Evolutionary conservation across 2,888 invertebrate genomes (phyloP).

Genomic region (Oithona nana): DNA sequence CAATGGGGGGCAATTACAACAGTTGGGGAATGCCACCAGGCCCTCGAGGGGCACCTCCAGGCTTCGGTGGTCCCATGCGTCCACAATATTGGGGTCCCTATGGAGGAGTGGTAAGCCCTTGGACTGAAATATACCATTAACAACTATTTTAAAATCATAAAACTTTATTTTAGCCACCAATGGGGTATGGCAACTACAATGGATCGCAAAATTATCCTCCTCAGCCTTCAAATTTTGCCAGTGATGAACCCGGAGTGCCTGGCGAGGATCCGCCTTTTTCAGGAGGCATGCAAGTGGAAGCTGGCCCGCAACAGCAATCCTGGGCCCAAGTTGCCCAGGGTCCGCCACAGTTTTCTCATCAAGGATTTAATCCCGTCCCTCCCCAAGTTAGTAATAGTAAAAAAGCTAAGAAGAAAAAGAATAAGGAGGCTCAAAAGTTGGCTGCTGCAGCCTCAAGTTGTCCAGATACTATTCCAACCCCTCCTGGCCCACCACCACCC

Average conservation of each 20-base stretch:
- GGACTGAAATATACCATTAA: too few species aligned
- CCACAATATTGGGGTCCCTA: background rate
- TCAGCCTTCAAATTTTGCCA: background rate
- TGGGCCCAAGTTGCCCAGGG: too few species aligned
- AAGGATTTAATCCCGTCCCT: background rate
- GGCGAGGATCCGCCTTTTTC: conserved; percentile 4
- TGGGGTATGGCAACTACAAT: background rate
- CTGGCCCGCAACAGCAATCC: background rate
- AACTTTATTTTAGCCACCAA: background rate
- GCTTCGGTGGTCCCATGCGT: background rate
- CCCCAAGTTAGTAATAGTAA: background rate
- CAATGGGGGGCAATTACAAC: background rate
- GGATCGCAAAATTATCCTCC: background rate
- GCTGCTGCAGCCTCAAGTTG: background rate
- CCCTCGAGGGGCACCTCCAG: background rate
- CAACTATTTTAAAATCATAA: background rate
- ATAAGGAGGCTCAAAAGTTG: background rate
- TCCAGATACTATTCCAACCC: background rate
- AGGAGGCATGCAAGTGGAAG: background rate
- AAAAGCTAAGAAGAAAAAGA: background rate
- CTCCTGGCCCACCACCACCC: background rate
- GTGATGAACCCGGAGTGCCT: background rate
- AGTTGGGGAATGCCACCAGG: background rate
- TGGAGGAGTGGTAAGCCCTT: background rate
- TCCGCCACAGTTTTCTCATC: too few species aligned